These are phyloP conservation scores for Anthrax anthrax DNA, from an alignment of 2,888 invertebrate species.

Conservation along the genomic window DNA sequence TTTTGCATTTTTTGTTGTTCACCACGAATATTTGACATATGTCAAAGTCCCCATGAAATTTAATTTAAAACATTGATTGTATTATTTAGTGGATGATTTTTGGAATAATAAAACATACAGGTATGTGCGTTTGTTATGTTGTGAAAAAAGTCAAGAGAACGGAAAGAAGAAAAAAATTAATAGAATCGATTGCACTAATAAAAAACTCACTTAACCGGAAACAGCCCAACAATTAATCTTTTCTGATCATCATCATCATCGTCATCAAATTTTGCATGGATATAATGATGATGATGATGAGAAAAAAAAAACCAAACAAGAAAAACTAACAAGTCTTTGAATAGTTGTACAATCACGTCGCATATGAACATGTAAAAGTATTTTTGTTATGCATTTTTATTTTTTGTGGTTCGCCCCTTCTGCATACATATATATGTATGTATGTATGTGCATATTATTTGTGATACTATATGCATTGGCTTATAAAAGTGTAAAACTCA, in stretches of 20 bases:
- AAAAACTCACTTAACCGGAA: conserved; percentile 11
- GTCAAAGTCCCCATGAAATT: neutral
- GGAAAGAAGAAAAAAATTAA: too few relatives aligned
- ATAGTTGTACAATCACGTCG: too few relatives aligned
- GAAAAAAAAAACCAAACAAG: neutral
- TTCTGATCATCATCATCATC: neutral
- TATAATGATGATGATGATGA: too few relatives aligned
- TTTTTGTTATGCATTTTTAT: too few relatives aligned
- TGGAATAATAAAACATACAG: too few relatives aligned
- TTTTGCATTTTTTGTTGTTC: too few relatives aligned
- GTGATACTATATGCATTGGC: too few relatives aligned
- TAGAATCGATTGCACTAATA: neutral
- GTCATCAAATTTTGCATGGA: conserved; percentile 9
- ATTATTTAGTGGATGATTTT: too few relatives aligned
- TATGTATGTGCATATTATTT: too few relatives aligned
- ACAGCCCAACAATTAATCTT: conserved; percentile 11
- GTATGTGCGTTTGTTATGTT: neutral
- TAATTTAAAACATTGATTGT: neutral
- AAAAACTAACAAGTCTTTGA: neutral
- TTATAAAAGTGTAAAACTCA: conserved; percentile 1
- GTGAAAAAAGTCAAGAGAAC: conserved; percentile 1
- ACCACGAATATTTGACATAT: neutral
- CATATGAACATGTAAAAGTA: too few relatives aligned
- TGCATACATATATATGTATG: too few relatives aligned
- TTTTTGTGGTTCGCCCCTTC: conserved; percentile 8